Percentiles rank a stretch among this genome's conserved stretches.
These are phyloP conservation scores for Triplophysa tibetana DNA, from an alignment of 2,113 vertebrate genomes.

Conservation along the genomic window DNA sequence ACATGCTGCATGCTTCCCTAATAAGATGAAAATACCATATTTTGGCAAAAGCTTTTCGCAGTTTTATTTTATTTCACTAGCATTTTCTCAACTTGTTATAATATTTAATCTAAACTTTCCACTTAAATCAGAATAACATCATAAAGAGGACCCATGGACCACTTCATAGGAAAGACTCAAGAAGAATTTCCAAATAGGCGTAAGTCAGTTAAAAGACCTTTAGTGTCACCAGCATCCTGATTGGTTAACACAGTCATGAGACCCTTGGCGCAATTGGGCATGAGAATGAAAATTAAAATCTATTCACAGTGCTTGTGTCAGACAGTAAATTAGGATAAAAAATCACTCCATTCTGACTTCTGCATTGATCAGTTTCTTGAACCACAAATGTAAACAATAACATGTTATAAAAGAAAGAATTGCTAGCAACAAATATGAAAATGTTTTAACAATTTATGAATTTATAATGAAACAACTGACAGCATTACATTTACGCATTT, in stretches of 20 bases:
- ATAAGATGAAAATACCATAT: constrained; percentile 62
- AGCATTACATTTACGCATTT: too few relatives aligned
- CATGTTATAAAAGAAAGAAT: background rate
- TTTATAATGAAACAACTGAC: too few relatives aligned
- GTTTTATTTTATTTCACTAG: constrained; percentile 58
- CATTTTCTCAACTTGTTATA: constrained; percentile 62
- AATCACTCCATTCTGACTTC: background rate
- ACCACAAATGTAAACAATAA: too few relatives aligned
- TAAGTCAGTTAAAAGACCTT: constrained; percentile 34
- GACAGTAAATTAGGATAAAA: background rate
- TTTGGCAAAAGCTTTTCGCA: constrained; percentile 47
- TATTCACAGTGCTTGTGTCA: background rate
- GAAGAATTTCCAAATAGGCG: constrained; percentile 33
- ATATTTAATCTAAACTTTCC: constrained; percentile 60
- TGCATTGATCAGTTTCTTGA: background rate
- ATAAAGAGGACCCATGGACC: constrained; percentile 46
- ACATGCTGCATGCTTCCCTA: constrained; percentile 48
- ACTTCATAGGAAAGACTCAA: constrained; percentile 46
- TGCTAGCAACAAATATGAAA: too few relatives aligned
- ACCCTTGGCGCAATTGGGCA: constrained; percentile 23
- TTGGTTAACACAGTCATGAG: constrained; percentile 37
- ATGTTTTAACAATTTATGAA: too few relatives aligned
- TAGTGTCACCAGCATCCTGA: constrained; percentile 30
- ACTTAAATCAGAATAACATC: constrained; percentile 47
- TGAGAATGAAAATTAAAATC: constrained; percentile 32